Conservation (phyloP, 2,888 invertebrate genomes). For the Lithophane semibrunnea region DNA sequence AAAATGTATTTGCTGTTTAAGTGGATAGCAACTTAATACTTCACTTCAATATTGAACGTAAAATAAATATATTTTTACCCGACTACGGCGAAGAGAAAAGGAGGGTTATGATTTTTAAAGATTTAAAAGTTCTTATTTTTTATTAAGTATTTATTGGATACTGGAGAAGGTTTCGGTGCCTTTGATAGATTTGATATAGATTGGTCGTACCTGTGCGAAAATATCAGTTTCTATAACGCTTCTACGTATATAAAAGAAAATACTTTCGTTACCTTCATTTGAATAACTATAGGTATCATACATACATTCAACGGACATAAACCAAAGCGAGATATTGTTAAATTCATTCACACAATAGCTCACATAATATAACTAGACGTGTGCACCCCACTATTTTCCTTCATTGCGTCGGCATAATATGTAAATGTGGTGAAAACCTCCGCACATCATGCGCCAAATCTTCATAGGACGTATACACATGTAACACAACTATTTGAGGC, state of each 20-base stretch:
- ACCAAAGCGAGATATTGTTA: slow-evolving; percentile 4
- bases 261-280: background rate
- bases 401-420: slow-evolving; percentile 58
- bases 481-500: slow-evolving; percentile 31
- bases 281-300: background rate
- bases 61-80: background rate
- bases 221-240: background rate
- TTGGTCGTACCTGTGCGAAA: background rate
- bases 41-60: background rate
- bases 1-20: background rate
- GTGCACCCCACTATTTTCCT: slow-evolving; percentile 39
- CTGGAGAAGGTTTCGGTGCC: background rate
- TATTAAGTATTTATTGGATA: background rate
- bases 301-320: background rate
- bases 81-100: too few relatives aligned
- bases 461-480: slow-evolving; percentile 49
- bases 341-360: slow-evolving; percentile 21
- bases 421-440: slow-evolving; percentile 60
- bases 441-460: slow-evolving; percentile 64
- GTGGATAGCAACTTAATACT: background rate
- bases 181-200: background rate
- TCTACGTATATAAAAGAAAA: background rate
- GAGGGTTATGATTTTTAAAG: too few relatives aligned
- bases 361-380: background rate
- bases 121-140: background rate